Evolutionary conservation across 2,113 vertebrate genomes (phyloP).

Genomic region (Centropus bengalensis): DNA sequence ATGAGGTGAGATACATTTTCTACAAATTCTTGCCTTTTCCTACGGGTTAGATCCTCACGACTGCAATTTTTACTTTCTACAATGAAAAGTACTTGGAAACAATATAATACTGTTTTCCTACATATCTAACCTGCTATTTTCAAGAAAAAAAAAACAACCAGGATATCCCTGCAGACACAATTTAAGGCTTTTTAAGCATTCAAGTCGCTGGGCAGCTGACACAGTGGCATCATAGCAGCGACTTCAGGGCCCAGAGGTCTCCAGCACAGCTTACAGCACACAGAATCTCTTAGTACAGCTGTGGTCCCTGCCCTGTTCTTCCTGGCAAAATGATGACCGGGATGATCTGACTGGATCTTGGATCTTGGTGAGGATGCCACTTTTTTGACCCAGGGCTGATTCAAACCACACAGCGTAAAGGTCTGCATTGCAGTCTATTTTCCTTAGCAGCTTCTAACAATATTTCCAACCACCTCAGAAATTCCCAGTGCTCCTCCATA

Average conservation of each 20-base stretch:
- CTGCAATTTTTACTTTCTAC: neutral
- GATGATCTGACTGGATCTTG: slow-evolving; percentile 60
- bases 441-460: neutral
- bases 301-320: neutral
- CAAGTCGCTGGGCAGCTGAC: neutral
- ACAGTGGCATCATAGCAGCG: neutral
- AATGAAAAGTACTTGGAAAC: neutral
- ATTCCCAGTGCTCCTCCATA: neutral
- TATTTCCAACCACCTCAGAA: neutral
- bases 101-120: neutral
- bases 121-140: neutral
- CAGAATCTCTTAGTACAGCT: neutral
- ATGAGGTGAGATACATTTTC: neutral
- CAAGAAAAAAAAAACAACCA: neutral
- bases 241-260: neutral
- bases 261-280: neutral
- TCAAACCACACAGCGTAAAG: slow-evolving; percentile 51
- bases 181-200: slow-evolving; percentile 35
- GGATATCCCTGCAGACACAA: neutral
- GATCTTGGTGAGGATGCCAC: slow-evolving; percentile 32
- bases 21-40: neutral
- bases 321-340: neutral
- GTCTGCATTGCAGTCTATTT: neutral
- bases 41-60: neutral
- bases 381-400: slow-evolving; percentile 58